Percentiles rank a stretch among this genome's conserved stretches.
Conservation (phyloP, 2,888 invertebrate species). For the Heliconius cydno region DNA sequence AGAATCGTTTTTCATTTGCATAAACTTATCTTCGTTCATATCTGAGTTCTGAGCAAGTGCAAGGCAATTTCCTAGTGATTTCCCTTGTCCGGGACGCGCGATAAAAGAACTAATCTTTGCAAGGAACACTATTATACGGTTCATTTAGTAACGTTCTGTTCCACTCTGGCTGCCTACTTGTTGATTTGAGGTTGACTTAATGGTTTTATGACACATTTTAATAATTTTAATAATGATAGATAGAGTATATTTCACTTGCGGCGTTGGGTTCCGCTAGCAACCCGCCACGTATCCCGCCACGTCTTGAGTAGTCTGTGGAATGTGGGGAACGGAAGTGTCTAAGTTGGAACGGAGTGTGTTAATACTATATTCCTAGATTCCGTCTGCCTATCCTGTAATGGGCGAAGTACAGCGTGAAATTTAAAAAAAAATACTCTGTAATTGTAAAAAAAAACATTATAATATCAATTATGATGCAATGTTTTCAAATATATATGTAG, state of each 20-base stretch:
- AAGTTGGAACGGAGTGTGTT: no score
- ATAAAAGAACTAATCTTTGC: conserved; percentile 75
- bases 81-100: conserved; percentile 61
- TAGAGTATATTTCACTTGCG: background rate
- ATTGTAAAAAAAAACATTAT: no score
- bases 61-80: conserved; percentile 76
- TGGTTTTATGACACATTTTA: conserved; percentile 6
- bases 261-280: background rate
- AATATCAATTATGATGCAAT: no score
- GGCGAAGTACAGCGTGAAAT: no score
- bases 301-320: no score
- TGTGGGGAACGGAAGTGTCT: no score
- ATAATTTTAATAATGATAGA: no score
- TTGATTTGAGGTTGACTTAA: conserved; percentile 26
- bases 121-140: conserved; percentile 76
- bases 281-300: no score
- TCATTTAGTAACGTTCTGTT: conserved; percentile 61
- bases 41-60: conserved; percentile 52
- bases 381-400: no score
- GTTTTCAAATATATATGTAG: background rate
- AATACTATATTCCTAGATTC: no score
- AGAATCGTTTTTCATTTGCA: conserved; percentile 18
- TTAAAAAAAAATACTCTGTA: no score
- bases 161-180: conserved; percentile 32
- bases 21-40: conserved; percentile 35